Base-by-base conservation (phyloP, 2,797 vertebrate species). In the Xerus rutilus region DNA sequence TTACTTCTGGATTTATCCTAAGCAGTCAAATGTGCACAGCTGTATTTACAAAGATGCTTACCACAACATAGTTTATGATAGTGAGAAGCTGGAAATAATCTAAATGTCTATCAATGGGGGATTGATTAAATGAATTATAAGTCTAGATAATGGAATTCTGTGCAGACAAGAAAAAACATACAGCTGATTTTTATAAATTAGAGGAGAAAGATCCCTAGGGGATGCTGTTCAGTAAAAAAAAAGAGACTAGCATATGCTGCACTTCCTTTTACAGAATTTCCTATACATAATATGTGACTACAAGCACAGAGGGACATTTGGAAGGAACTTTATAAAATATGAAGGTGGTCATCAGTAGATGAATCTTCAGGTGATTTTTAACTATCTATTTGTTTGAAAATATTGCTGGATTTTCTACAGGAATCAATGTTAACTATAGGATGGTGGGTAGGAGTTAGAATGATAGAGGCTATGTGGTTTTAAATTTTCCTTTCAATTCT, bases 11-110 rank as follows among this genome's bases (percentile, higher is more conserved):
- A 93, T 82, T 93, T 82, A 91, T 45, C 73, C 91, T 87, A 59
- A 74, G 21, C 85, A 78, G 30, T 88, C 67, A 65, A 70, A 81
- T 49, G 74, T 14, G 43, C 94, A 89, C 94, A 97, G 96, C 96
- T 96, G 91, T 93, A 93, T 97, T 97, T 96, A 95, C 81, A 88
- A 78, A 65, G 76, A 89, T 74, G 91, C 91, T 96, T 76, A 94
- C 39, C 70, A 43, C 86, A 93, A 86, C 57, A 85, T 1, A 74
- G 76, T 57, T 89, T 92, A 89, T 18, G 82, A 62, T 1, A 35
- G 82, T 39, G 57, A 88, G 85, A 81, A 92, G 86, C 62, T 45
- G 4, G 89, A 73, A 93, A 93, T 54, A 64, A 91, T 74, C 77
- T 85, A 72, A 77, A 74, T 82, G 89, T 32, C 89, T 94, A 82